Evolutionary conservation across 2,797 vertebrate genomes (phyloP).

Genomic region (Poeciliopsis turneri): DNA sequence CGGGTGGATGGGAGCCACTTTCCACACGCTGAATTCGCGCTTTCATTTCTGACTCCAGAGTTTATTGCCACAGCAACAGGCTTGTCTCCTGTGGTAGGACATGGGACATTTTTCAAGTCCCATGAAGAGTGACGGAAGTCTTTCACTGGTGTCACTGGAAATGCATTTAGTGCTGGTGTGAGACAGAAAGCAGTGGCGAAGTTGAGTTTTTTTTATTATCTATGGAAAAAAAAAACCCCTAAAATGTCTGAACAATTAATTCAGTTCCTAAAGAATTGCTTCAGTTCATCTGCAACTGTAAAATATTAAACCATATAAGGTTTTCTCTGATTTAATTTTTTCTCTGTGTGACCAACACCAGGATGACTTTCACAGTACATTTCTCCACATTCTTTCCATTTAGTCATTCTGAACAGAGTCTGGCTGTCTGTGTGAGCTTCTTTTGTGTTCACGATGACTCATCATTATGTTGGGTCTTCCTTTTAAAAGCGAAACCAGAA

Average conservation of each 20-base stretch:
- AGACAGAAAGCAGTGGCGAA: conserved; percentile 17
- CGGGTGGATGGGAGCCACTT: conserved; percentile 29
- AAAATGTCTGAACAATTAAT: not conserved
- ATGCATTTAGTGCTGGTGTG: conserved; percentile 19
- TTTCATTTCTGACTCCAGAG: conserved; percentile 46
- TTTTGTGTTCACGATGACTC: conserved; percentile 46
- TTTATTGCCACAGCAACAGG: conserved; percentile 66
- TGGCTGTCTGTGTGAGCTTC: conserved; percentile 13
- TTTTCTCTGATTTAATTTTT: not conserved
- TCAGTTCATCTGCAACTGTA: too few species aligned
- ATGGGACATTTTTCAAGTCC: conserved; percentile 33
- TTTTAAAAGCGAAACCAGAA: conserved; percentile 12
- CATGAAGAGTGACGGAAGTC: conserved; percentile 40
- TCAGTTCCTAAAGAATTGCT: not conserved
- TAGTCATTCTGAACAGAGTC: conserved; percentile 19
- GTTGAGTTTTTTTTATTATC: conserved; percentile 6
- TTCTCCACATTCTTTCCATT: not conserved
- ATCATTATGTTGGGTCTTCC: conserved; percentile 27
- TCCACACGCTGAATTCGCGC: conserved; percentile 52
- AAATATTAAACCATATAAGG: not conserved
- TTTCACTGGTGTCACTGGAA: conserved; percentile 33
- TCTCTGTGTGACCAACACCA: not conserved
- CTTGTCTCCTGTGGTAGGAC: conserved; percentile 39
- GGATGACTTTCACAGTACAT: conserved; percentile 7
- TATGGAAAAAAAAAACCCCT: not conserved